phyloP scores from a whole-genome alignment of 2,888 invertebrate species.

The Plagodis dolabraria region DNA sequence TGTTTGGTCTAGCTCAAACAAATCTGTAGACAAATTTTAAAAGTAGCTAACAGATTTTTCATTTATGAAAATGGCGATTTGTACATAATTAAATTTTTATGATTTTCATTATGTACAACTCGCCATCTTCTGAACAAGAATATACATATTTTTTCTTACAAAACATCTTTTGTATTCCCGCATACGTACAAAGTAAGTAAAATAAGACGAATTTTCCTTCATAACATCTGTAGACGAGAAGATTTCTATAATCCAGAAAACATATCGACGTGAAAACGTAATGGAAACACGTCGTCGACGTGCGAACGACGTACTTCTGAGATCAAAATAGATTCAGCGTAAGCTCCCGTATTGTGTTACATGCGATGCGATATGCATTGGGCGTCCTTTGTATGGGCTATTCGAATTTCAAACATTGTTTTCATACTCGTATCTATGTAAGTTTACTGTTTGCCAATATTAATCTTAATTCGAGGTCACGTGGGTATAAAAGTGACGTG shows the following conservation, averaged over 20 bases:
- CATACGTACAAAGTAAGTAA: too few relatives aligned
- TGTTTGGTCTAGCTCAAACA: too few relatives aligned
- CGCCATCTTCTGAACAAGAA: too few relatives aligned
- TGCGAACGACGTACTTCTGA: slow-evolving; percentile 26
- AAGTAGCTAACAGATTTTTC: too few relatives aligned
- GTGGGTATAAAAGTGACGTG: not conserved
- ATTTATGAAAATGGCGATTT: too few relatives aligned
- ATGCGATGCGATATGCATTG: slow-evolving; percentile 1
- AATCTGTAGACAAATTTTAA: too few relatives aligned
- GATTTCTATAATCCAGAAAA: slow-evolving; percentile 8
- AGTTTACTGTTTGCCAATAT: not conserved
- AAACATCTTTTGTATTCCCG: too few relatives aligned
- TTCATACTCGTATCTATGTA: not conserved
- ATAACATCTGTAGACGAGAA: too few relatives aligned
- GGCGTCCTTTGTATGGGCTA: slow-evolving; percentile 14
- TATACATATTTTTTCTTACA: too few relatives aligned
- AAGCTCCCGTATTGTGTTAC: slow-evolving; percentile 34
- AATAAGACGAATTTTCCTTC: too few relatives aligned
- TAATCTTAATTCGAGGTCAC: not conserved
- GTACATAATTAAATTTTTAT: too few relatives aligned
- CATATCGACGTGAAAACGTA: slow-evolving; percentile 1
- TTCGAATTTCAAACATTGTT: not conserved
- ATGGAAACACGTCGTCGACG: slow-evolving; percentile 14
- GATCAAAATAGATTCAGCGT: slow-evolving; percentile 32
- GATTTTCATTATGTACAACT: too few relatives aligned